Evolutionary conservation across 2,113 vertebrate species (phyloP).

Genomic region (Thermophis baileyi): DNA sequence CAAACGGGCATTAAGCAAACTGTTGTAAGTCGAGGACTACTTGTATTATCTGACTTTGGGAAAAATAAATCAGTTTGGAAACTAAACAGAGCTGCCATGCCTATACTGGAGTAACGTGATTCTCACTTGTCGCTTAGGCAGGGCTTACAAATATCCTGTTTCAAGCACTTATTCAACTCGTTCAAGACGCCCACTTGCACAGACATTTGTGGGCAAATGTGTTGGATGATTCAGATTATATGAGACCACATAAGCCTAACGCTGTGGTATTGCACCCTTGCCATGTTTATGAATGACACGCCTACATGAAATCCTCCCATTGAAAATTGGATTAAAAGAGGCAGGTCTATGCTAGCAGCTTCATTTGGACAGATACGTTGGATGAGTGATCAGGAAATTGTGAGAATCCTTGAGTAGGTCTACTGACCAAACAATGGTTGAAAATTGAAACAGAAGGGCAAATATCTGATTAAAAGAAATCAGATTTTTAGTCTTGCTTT

Average conservation of each 20-base stretch:
- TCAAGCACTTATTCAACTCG: background rate
- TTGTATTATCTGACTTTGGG: too few relatives aligned
- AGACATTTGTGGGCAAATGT: background rate
- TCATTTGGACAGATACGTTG: background rate
- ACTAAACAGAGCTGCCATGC: too few relatives aligned
- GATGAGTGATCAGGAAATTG: background rate
- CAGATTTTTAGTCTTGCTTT: background rate
- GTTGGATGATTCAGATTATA: background rate
- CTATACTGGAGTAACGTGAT: background rate
- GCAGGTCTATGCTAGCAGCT: too few relatives aligned
- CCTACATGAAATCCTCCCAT: background rate
- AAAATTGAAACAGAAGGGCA: background rate
- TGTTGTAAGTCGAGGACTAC: too few relatives aligned
- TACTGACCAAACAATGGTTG: background rate
- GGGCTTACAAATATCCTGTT: background rate
- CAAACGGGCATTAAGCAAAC: too few relatives aligned
- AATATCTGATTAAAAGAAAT: background rate
- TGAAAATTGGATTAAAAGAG: background rate
- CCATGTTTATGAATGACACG: background rate
- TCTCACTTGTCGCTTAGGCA: background rate
- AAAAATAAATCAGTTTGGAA: too few relatives aligned
- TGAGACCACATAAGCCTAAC: background rate
- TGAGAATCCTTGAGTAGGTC: background rate
- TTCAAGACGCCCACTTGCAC: background rate
- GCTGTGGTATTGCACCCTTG: background rate